A percentile compares a stretch with the other conserved stretches of the same genome.
Evolutionary conservation across 2,888 invertebrate genomes (phyloP).

Genomic region (Parapristionchus giblindavisi): DNA sequence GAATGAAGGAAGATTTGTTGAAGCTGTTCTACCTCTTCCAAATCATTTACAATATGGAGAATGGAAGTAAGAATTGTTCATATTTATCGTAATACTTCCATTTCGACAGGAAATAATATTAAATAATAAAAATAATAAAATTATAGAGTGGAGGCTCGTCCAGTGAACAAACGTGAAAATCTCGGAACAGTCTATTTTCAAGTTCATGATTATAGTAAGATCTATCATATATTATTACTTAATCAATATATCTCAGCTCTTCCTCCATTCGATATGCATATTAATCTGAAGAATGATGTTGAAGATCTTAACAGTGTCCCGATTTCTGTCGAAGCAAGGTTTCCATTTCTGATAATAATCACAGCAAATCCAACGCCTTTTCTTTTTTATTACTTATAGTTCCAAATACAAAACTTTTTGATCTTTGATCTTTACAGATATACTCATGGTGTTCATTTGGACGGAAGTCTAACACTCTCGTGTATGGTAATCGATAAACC

Average conservation of each 20-base stretch:
- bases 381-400: too few relatives aligned
- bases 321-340: slow-evolving; percentile 23
- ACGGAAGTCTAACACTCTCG: too few relatives aligned
- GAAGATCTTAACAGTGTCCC: neutral
- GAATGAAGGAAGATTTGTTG: slow-evolving; percentile 41
- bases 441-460: too few relatives aligned
- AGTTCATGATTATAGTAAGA: slow-evolving; percentile 28
- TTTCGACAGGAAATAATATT: neutral
- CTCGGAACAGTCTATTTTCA: slow-evolving; percentile 27
- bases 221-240: neutral
- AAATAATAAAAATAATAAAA: neutral
- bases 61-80: slow-evolving; percentile 45
- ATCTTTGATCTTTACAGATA: too few relatives aligned
- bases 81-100: neutral
- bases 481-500: too few relatives aligned
- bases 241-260: slow-evolving; percentile 4
- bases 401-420: too few relatives aligned
- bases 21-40: slow-evolving; percentile 49
- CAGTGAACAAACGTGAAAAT: neutral
- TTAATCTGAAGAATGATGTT: neutral
- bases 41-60: slow-evolving; percentile 58
- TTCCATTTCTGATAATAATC: neutral
- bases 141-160: slow-evolving; percentile 23
- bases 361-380: neutral
- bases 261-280: slow-evolving; percentile 15